Evolutionary conservation across 37 sponge, comb jelly and placozoan genomes (phyloP).

Genomic region (Theonella swinhoei): DNA sequence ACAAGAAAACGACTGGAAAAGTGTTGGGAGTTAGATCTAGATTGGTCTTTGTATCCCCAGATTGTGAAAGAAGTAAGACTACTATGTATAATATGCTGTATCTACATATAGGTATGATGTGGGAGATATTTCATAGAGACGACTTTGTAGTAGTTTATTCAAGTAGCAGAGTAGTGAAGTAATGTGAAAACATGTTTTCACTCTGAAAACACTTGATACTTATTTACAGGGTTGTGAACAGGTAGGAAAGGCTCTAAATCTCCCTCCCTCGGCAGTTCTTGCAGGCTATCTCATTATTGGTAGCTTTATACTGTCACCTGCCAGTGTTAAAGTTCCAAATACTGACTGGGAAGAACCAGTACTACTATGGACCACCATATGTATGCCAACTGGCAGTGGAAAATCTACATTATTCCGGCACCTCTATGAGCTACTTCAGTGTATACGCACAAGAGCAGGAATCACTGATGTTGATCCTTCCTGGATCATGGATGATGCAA

Average conservation of each 20-base stretch:
- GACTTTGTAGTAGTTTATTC: no score
- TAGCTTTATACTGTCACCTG: not conserved
- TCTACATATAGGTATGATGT: no score
- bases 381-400: slow-evolving; percentile 18
- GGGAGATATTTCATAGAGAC: no score
- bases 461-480: not conserved
- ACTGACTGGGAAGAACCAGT: slow-evolving; percentile 11
- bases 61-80: no score
- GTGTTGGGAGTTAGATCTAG: no score
- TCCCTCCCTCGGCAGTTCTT: slow-evolving; percentile 27
- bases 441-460: not conserved
- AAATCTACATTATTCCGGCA: slow-evolving; percentile 26
- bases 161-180: no score
- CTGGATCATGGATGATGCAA: slow-evolving; percentile 34
- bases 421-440: not conserved
- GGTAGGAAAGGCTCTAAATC: slow-evolving; percentile 27
- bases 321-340: not conserved
- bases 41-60: no score
- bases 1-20: no score
- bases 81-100: no score
- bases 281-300: not conserved
- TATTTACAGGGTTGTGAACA: not conserved
- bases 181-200: no score
- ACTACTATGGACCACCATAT: slow-evolving; percentile 20
- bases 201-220: no score